Conservation (phyloP, 2,888 invertebrate genomes). For the Drosophila multiciliata region DNA sequence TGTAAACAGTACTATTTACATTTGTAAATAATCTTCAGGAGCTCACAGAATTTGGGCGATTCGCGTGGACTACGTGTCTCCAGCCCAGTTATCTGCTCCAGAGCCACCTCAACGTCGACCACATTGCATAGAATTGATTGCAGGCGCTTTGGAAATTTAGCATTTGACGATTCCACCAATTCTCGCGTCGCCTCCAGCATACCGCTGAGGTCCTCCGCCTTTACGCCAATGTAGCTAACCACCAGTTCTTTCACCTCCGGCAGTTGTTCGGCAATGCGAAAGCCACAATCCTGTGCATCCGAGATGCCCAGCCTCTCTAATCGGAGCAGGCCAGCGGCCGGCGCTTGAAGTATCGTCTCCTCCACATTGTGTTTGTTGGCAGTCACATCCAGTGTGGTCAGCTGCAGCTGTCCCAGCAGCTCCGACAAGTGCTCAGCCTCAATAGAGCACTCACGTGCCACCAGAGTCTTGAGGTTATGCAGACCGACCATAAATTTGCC, state of each 20-base stretch:
- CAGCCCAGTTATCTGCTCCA: conserved; percentile 66
- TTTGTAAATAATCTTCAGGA: conserved; percentile 63
- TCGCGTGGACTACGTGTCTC: conserved; percentile 64
- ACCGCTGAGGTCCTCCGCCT: conserved; percentile 39
- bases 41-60: conserved; percentile 58
- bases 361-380: conserved; percentile 56
- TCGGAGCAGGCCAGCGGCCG: conserved; percentile 27
- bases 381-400: conserved; percentile 60
- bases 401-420: conserved; percentile 42
- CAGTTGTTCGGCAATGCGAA: conserved; percentile 60
- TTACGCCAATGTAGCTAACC: conserved; percentile 58
- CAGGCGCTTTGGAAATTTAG: conserved; percentile 54
- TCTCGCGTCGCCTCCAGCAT: conserved; percentile 58
- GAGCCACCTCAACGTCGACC: conserved; percentile 64
- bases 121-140: conserved; percentile 65
- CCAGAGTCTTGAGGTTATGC: conserved; percentile 49
- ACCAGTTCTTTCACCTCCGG: conserved; percentile 56
- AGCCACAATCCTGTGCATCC: conserved; percentile 58
- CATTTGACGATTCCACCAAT: conserved; percentile 21
- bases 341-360: conserved; percentile 45
- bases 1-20: conserved; percentile 36
- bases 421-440: conserved; percentile 48
- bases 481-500: conserved; percentile 56
- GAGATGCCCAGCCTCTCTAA: conserved; percentile 63
- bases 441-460: conserved; percentile 67